phyloP scores from a whole-genome alignment of 2,797 vertebrate genomes.

The Tamandua tetradactyla region DNA sequence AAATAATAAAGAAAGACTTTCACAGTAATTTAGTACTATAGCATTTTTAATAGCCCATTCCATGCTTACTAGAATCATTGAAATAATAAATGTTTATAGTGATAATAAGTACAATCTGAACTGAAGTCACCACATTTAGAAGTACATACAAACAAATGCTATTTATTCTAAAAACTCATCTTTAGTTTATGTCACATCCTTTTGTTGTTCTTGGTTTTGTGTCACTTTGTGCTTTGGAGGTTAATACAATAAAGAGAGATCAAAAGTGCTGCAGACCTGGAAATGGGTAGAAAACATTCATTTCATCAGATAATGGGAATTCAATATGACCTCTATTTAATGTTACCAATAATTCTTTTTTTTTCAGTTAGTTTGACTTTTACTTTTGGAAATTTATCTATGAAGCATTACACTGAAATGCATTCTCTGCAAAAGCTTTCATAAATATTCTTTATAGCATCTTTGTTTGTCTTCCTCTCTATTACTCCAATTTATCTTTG shows the following conservation, averaged over 20 bases:
- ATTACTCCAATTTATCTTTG: neutral
- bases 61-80: neutral
- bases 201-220: neutral
- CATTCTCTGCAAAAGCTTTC: slow-evolving; percentile 18
- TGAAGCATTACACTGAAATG: neutral
- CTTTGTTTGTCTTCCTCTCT: slow-evolving; percentile 25
- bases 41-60: neutral
- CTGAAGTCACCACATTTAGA: neutral
- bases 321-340: slow-evolving; percentile 5
- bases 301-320: slow-evolving; percentile 18
- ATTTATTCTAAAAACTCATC: neutral
- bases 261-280: neutral
- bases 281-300: slow-evolving; percentile 39
- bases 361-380: slow-evolving; percentile 42
- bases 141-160: neutral
- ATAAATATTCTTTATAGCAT: slow-evolving; percentile 55
- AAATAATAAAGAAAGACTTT: neutral
- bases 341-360: neutral
- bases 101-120: neutral
- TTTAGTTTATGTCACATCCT: neutral
- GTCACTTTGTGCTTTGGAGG: neutral
- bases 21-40: neutral
- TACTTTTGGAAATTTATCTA: slow-evolving; percentile 16
- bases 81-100: neutral
- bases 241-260: slow-evolving; percentile 20